A percentile compares a stretch with the other conserved stretches of the same genome.
Conservation (phyloP, 2,113 vertebrate genomes). For the Haplochromis vanheusdeni region DNA sequence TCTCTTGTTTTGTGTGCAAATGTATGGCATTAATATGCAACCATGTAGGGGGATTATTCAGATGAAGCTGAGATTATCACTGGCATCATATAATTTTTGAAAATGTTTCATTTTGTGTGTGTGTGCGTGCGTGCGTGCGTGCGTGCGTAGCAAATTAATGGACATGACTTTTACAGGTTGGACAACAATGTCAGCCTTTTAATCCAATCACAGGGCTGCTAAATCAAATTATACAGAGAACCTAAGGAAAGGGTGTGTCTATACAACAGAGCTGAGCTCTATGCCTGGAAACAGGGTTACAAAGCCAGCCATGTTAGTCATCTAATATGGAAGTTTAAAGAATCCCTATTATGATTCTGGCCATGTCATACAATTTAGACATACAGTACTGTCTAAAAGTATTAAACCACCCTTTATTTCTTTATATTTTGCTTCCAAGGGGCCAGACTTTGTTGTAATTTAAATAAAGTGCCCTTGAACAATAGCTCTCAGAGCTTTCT, state of each 20-base stretch:
- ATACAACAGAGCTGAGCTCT: conserved; percentile 2
- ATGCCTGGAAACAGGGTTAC: conserved; percentile 1
- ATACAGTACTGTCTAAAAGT: not conserved
- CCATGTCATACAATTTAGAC: not conserved
- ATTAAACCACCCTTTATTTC: not conserved
- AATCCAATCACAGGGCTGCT: conserved; percentile 52
- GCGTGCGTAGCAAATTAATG: conserved; percentile 1
- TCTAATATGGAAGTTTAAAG: not conserved
- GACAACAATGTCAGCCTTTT: conserved; percentile 58
- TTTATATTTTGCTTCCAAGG: not conserved
- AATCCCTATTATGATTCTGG: not conserved
- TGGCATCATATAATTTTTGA: conserved; percentile 7
- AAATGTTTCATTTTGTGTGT: not conserved
- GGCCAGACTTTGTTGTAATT: not conserved
- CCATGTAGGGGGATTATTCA: not conserved
- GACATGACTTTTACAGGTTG: conserved; percentile 37
- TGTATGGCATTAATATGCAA: not conserved
- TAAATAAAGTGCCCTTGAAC: not conserved
- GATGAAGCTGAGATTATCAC: conserved; percentile 25
- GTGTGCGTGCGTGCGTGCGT: not conserved
- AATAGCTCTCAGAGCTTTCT: fast-evolving
- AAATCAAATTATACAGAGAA: conserved; percentile 56
- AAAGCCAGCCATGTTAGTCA: not conserved
- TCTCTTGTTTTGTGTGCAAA: not conserved
- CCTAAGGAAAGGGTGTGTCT: conserved; percentile 44